Evolutionary conservation across 2,888 invertebrate genomes (phyloP).

Genomic region (Cartodere bifasciata): DNA sequence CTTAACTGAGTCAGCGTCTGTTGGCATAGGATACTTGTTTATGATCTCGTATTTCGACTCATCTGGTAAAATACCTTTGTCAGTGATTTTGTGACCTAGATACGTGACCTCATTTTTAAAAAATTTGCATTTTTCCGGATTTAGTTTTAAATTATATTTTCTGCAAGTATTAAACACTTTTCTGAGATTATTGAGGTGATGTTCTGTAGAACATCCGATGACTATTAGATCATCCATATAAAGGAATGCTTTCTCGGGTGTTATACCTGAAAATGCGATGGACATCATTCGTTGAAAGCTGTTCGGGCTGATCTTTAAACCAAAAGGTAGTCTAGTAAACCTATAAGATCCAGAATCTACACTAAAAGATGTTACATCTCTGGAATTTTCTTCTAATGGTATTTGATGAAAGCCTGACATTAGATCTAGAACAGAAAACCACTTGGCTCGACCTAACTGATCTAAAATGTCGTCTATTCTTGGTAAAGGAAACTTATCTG

Average conservation of each 20-base stretch:
- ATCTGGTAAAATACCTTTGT: conserved; percentile 7
- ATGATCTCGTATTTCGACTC: no score
- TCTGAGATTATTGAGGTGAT: conserved; percentile 10
- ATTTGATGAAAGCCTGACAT: conserved; percentile 9
- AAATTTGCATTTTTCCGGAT: conserved; percentile 11
- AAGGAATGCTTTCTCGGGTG: conserved; percentile 15
- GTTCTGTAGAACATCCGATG: conserved; percentile 16
- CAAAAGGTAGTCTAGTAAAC: conserved; percentile 17
- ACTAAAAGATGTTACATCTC: conserved; percentile 15
- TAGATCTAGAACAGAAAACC: conserved; percentile 7
- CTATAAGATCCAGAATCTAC: conserved; percentile 14
- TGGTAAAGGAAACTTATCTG: background rate
- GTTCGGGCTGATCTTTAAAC: conserved; percentile 16
- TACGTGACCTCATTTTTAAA: conserved; percentile 10
- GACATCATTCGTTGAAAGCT: conserved; percentile 20
- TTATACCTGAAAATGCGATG: conserved; percentile 16
- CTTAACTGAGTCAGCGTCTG: conserved; percentile 9
- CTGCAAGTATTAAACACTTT: conserved; percentile 9
- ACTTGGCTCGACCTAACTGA: no score
- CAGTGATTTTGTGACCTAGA: conserved; percentile 9
- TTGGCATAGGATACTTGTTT: no score
- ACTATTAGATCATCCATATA: conserved; percentile 20
- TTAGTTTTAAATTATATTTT: conserved; percentile 12
- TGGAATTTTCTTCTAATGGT: background rate
- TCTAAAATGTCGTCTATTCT: conserved; percentile 1